Evolutionary conservation across 30 jellyfish, hydroid and myxozoan species (phyloP).

Genomic region (Hydractinia symbiolongicarpus): DNA sequence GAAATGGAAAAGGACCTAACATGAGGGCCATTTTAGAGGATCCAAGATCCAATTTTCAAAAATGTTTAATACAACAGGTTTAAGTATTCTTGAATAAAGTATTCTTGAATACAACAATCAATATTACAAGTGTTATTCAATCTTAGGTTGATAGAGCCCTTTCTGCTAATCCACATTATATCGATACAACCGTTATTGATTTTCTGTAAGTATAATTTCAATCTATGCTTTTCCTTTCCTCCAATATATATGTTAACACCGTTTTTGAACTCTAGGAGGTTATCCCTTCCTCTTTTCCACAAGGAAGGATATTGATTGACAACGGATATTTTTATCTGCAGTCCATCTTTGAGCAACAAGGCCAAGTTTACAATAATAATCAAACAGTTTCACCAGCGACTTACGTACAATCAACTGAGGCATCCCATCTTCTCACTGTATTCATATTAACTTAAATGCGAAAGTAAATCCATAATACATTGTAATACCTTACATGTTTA

Average conservation of each 20-base stretch:
- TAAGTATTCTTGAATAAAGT: no score
- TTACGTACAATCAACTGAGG: neutral
- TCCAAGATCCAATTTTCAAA: no score
- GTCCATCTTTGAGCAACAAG: no score
- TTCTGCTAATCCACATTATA: constrained; percentile 50
- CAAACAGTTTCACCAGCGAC: neutral
- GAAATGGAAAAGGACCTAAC: no score
- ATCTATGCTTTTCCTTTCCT: neutral
- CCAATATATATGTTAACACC: no score
- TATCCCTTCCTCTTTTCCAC: neutral
- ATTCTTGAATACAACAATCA: no score
- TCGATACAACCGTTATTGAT: constrained; percentile 52
- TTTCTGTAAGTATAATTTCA: constrained; percentile 44
- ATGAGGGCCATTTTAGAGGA: no score
- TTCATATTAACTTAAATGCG: neutral
- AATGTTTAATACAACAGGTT: no score
- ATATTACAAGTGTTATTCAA: neutral
- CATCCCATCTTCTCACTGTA: neutral
- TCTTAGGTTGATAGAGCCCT: constrained; percentile 60
- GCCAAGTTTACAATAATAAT: no score
- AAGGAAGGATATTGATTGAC: neutral
- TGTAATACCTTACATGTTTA: neutral
- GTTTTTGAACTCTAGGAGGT: no score
- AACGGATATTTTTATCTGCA: neutral
- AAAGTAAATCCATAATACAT: neutral